Evolutionary conservation across 2,888 invertebrate species (phyloP).

Genomic region (Mythimna impura): DNA sequence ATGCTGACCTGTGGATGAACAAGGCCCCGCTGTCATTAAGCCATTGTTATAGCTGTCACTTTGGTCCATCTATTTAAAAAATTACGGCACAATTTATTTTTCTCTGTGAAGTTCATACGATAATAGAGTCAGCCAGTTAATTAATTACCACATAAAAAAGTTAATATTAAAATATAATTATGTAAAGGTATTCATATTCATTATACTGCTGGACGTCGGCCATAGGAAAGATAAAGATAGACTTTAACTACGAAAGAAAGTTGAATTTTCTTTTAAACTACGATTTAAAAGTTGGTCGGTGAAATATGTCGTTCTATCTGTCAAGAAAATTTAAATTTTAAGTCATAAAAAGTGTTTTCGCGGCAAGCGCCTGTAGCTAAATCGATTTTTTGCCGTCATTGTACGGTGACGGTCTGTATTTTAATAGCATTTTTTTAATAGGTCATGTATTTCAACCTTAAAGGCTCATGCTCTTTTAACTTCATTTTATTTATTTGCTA

Average conservation of each 20-base stretch:
- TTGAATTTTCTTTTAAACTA: constrained; percentile 35
- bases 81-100: too few relatives aligned
- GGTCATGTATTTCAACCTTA: background rate
- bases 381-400: background rate
- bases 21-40: too few relatives aligned
- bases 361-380: background rate
- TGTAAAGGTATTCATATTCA: constrained; percentile 8
- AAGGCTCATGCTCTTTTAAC: background rate
- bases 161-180: background rate
- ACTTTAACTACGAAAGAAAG: constrained; percentile 33
- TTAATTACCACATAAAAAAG: background rate
- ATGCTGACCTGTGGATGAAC: too few relatives aligned
- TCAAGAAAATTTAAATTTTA: constrained; percentile 52
- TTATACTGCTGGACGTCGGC: constrained; percentile 9
- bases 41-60: too few relatives aligned
- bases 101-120: too few relatives aligned
- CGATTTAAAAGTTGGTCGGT: constrained; percentile 48
- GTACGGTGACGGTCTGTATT: background rate
- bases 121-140: too few relatives aligned
- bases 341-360: constrained; percentile 50
- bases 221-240: constrained; percentile 25
- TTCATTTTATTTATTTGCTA: background rate
- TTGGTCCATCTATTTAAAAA: too few relatives aligned
- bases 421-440: background rate
- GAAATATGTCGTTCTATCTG: constrained; percentile 47